Base-by-base conservation (phyloP, 2,113 vertebrate species). In the Vulpes lagopus region DNA sequence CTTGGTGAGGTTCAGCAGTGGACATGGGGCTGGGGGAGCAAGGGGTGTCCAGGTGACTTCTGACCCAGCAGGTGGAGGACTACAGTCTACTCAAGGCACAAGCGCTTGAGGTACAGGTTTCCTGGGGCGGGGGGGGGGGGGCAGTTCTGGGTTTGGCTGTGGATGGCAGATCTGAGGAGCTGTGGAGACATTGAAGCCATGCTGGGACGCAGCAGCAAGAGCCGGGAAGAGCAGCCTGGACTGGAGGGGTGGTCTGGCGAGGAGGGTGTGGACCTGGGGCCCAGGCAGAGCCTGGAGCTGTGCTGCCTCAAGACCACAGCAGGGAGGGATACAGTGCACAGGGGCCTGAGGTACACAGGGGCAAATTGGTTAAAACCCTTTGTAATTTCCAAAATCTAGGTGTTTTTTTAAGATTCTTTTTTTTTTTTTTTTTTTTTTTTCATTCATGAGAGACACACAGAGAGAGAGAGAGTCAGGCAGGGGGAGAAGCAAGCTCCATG, bases 81-180 rank as follows among this genome's bases (percentile, higher is more conserved):
- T 20, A 10, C 22, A 16, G 0, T 17, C n/a, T 0, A 0, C 62
- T 43, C 22, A 11, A 14, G 51, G 27, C 51, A 4, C 6, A 2
- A 30, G 85, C 23, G 12, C 16, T 20, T 5, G 14, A 4, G 76
- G 65, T 32, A 32, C 2, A 0, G 32, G 51, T 71, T 35, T 57
- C 53, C 85, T 4, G 43, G 35, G 35, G 35, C 2, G 35, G 35
- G 35, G 35, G 35, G 35, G 35, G 43, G 43, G 23, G 85, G 23
- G 9, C 7, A 2, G 17, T 16, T 14, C 51, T 11, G 10, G 51
- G n/a, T 15, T 19, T 30, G 59, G 57, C 43, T 43, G 43, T 7
- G 43, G 43, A 43, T 43, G 43, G 43, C 43, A 43, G 43, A 43
- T 60, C 60, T 10, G 17, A 19, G 60, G 30, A 64, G 27, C 59